phyloP scores from a whole-genome alignment of 2,113 vertebrate genomes.

The Megatriorchis doriae region DNA sequence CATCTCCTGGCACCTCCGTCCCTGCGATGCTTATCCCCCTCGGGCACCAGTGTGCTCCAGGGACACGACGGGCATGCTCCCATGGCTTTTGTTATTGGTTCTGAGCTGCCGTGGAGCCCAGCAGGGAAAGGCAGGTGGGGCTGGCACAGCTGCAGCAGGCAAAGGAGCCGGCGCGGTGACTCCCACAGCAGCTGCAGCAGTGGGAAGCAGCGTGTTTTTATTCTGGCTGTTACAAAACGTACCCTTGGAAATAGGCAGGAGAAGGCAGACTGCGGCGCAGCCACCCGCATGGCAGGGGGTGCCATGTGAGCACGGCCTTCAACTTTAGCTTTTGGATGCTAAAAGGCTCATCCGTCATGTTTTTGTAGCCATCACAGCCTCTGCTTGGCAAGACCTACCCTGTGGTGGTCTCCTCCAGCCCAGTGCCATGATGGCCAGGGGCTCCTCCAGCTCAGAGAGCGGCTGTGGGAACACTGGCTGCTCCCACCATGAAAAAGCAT shows the following conservation, averaged over 20 bases:
- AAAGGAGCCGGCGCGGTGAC: background rate
- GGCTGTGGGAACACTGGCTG: background rate
- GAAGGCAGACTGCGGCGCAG: background rate
- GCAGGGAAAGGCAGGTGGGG: background rate
- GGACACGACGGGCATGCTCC: fast-evolving
- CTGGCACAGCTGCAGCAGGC: background rate
- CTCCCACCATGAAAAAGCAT: background rate
- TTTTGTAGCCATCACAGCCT: background rate
- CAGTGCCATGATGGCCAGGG: fast-evolving
- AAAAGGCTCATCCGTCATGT: fast-evolving
- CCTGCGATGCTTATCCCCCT: fast-evolving
- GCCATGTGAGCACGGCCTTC: background rate
- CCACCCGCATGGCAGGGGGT: background rate
- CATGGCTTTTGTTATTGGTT: background rate
- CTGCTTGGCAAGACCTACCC: background rate
- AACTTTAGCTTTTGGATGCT: background rate
- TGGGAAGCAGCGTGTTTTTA: background rate
- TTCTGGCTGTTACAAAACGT: background rate
- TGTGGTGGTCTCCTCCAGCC: background rate
- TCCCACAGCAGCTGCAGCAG: background rate
- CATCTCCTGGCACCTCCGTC: background rate
- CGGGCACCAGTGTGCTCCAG: background rate
- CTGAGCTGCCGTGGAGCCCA: background rate
- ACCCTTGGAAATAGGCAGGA: background rate
- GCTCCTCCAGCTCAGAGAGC: background rate